A percentile compares a stretch with the other conserved stretches of the same genome.
phyloP scores from a whole-genome alignment of 1,140 invertebrate genomes.

The Lasaia peninsularis region DNA sequence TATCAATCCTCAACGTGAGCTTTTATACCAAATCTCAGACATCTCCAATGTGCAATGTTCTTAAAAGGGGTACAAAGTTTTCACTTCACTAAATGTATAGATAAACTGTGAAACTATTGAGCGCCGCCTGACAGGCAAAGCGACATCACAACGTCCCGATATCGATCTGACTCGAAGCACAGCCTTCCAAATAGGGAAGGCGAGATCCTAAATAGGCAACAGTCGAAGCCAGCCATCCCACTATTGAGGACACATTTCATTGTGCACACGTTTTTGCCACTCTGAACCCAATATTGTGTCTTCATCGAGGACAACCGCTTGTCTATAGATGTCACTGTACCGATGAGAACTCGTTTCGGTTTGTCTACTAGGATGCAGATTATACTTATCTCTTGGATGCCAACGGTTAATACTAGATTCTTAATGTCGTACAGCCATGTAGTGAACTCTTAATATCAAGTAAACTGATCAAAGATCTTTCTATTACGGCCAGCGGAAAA shows the following conservation, averaged over 20 bases:
- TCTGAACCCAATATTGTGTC: slow-evolving; percentile 50
- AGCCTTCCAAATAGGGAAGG: slow-evolving; percentile 72
- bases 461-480: neutral
- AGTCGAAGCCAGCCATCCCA: slow-evolving; percentile 35
- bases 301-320: slow-evolving; percentile 53
- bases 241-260: slow-evolving; percentile 67
- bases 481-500: too few relatives aligned
- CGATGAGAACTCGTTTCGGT: slow-evolving; percentile 34
- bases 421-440: neutral
- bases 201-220: slow-evolving; percentile 66
- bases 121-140: slow-evolving; percentile 43
- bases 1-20: too few relatives aligned
- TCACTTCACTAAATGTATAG: slow-evolving; percentile 33
- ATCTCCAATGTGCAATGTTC: too few relatives aligned
- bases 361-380: slow-evolving; percentile 35
- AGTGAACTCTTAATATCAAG: too few relatives aligned
- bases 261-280: slow-evolving; percentile 63
- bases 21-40: too few relatives aligned
- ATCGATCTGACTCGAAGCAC: slow-evolving; percentile 65
- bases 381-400: slow-evolving; percentile 17
- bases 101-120: slow-evolving; percentile 45
- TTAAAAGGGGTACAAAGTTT: too few relatives aligned
- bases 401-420: neutral
- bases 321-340: slow-evolving; percentile 43
- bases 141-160: slow-evolving; percentile 48